These are phyloP conservation scores for Phyllotreta striolata DNA, from an alignment of 2,888 invertebrate species.

Conservation along the genomic window DNA sequence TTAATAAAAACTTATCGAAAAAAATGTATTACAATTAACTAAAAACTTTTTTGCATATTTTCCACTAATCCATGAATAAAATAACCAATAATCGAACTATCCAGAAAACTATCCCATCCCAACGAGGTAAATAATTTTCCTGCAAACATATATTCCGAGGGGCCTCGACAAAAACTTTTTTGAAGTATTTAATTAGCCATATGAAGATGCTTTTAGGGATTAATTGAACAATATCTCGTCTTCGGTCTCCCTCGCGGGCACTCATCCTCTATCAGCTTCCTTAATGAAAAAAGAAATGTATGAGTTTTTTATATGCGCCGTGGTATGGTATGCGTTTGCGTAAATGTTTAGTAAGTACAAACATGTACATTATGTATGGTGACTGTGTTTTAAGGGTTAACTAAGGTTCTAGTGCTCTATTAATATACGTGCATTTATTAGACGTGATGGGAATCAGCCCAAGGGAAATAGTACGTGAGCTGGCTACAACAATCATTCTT, in stretches of 20 bases:
- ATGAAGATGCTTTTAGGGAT: slow-evolving; percentile 16
- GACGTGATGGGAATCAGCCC: slow-evolving; percentile 10
- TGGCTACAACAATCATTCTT: neutral
- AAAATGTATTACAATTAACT: no score
- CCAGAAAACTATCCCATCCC: no score
- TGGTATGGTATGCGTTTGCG: slow-evolving; percentile 9
- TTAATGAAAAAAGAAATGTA: slow-evolving; percentile 20
- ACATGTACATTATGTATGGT: slow-evolving; percentile 1
- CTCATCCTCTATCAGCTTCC: neutral
- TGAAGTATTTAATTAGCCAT: slow-evolving; percentile 6
- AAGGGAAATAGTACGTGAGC: slow-evolving; percentile 24
- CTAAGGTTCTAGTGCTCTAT: slow-evolving; percentile 33
- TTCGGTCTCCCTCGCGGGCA: slow-evolving; percentile 8
- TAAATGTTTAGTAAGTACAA: neutral
- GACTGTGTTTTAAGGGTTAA: slow-evolving; percentile 28
- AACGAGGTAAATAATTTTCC: no score
- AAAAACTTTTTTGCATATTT: no score
- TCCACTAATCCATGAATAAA: no score
- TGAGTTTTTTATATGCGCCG: slow-evolving; percentile 20
- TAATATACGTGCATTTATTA: slow-evolving; percentile 29
- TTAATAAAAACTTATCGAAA: no score
- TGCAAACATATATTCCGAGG: no score
- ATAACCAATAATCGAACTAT: no score
- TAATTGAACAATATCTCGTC: slow-evolving; percentile 19
- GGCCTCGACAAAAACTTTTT: neutral